phyloP scores from a whole-genome alignment of 2,797 vertebrate genomes.

The Eulemur mongoz region DNA sequence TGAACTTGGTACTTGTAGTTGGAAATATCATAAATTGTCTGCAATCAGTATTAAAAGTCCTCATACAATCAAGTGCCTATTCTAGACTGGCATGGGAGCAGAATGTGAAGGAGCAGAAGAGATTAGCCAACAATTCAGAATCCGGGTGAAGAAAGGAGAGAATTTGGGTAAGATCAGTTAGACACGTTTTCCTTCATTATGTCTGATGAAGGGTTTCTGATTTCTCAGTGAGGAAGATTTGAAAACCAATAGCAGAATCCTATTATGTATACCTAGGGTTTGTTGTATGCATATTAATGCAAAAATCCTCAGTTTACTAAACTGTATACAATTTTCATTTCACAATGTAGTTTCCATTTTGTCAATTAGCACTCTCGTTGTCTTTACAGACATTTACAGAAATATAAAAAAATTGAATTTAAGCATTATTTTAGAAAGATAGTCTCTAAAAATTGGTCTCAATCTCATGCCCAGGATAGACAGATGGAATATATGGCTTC shows the following conservation, averaged over 20 bases:
- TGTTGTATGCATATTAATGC: not conserved
- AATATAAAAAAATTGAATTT: not conserved
- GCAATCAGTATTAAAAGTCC: not conserved
- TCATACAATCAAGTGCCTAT: not conserved
- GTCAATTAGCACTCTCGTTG: not conserved
- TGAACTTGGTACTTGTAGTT: not conserved
- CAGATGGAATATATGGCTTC: not conserved
- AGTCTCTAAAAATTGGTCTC: not conserved
- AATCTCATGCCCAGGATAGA: not conserved
- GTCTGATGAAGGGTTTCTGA: not conserved
- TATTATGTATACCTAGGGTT: not conserved
- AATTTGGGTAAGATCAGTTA: not conserved
- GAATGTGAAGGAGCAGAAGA: not conserved
- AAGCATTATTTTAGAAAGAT: not conserved
- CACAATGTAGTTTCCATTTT: not conserved
- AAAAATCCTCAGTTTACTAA: not conserved
- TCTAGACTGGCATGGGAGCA: not conserved
- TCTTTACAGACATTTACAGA: not conserved
- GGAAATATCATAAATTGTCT: not conserved
- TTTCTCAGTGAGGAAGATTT: not conserved
- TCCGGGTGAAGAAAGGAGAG: not conserved
- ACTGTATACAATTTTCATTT: not conserved
- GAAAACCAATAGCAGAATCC: not conserved
- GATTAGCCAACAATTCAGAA: slow-evolving; percentile 1
- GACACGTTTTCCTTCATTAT: not conserved